phyloP scores from a whole-genome alignment of 2,888 invertebrate species.

The Tetragonisca angustula region DNA sequence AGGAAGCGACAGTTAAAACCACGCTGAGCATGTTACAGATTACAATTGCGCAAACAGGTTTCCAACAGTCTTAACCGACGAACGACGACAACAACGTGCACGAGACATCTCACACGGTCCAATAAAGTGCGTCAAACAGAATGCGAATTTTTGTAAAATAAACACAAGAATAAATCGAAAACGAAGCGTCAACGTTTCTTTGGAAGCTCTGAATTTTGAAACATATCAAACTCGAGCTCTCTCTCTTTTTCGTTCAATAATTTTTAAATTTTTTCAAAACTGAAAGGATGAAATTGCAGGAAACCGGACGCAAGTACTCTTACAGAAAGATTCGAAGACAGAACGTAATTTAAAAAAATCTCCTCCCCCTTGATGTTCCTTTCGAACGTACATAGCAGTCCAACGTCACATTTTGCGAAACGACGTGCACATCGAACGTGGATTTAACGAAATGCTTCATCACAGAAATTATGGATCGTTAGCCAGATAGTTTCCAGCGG shows the following conservation, averaged over 20 bases:
- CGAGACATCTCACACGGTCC: background rate
- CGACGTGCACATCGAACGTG: background rate
- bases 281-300: background rate
- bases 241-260: background rate
- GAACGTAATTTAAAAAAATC: too few species aligned
- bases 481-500: background rate
- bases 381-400: too few species aligned
- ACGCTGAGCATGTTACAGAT: conserved; percentile 34
- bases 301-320: too few species aligned
- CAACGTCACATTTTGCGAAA: background rate
- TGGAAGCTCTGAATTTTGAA: background rate
- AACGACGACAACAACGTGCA: background rate
- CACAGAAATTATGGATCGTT: background rate
- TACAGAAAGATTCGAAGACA: too few species aligned
- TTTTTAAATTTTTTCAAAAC: background rate
- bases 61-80: background rate
- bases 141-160: background rate
- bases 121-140: background rate
- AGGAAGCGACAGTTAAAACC: conserved; percentile 35
- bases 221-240: background rate
- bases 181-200: background rate
- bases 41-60: conserved; percentile 30
- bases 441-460: background rate
- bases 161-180: background rate
- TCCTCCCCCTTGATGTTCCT: too few species aligned